Evolutionary conservation across 2,888 invertebrate genomes (phyloP), one percentile per base, ranked within the genome.

Genomic region (Agonopterix alstromeriana): DNA sequence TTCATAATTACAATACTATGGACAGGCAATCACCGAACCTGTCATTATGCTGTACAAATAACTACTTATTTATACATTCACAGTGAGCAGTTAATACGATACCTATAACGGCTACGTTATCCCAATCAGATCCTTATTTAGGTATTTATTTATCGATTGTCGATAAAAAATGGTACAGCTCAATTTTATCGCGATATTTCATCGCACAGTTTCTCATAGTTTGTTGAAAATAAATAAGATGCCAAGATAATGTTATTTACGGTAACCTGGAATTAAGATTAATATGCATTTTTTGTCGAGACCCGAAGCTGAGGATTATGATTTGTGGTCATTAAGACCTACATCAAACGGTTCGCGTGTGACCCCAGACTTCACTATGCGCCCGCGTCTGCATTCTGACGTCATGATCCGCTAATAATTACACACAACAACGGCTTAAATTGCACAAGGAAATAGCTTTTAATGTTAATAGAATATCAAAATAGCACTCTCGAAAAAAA

Each of bases 1-100:
- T 82, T 76, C 80, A 76, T 87, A 87, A 86, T 87, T 86, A 86
- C 77, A 78, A 83, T 75, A 70, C 75, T 68, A 63, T 67, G 70
- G 69, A 70, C 70, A 82, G 71, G 70, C 82, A 84, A 86, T 86
- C 84, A 80, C 74, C 72, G 49, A 77, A 77, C 86, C 86, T 74
- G 76, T 85, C 81, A 87, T 87, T 88, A 87, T 74, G 66, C 65
- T 82, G 75, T 80, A 73, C 82, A 86, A 86, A 86, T 86, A 88
- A 83, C 80, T 79, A 78, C 75, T 77, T 77, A 81, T 73, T 78
- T 76, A 77, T 75, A 73, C 66, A 73, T 74, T 72, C 70, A 65
- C 63, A 67, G 70, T 70, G 75, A 72, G 73, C 60, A 64, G 57
- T 65, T 73, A 77, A 83, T 77, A 70, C 58, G 74, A 70, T 73